Base-by-base conservation (phyloP, 2,888 invertebrate genomes). In the Tenthredo livida region DNA sequence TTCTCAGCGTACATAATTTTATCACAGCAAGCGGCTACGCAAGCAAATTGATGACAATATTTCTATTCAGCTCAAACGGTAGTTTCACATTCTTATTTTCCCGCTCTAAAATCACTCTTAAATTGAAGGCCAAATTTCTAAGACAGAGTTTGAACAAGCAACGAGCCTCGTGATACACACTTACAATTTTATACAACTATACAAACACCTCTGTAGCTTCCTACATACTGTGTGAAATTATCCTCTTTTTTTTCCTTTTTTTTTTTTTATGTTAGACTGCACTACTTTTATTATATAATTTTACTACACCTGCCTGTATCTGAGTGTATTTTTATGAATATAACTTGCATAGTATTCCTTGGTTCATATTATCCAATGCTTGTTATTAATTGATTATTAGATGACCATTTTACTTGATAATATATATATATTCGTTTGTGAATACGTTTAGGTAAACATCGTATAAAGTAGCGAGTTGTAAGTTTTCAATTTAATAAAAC, bases 121-220 rank as follows among this genome's bases (percentile, higher is more conserved):
- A 21, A 73, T 73, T 43, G 43, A 43, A 73, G 72, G 72, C 72
- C 72, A 21, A 40, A 77, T 73, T n/a, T 77, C 25, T 77, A 77
- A 77, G 50, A 21, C 47, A 25, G 75, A 25, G 75, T 25, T 25
- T 77, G 29, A n/a, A 15, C 21, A 7, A 43, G 9, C 33, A 43
- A 29, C 47, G 0, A 72, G n/a, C 12, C n/a, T 73, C 10, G 43
- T 43, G 21, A 4, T 73, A 73, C 43, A 73, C 72, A 73, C 25
- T 43, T 43, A 73, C 72, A 73, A 43, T 21, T n/a, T 73, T 73
- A 9, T 77, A 77, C 50, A 77, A 29, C 50, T 29, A 15, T 50
- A 54, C 54, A n/a, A 54, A 54, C 33, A 75, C 25, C 10, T 75
- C 2, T 12, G 21, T 75, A 75, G 75, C n/a, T 50, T 15, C 17